Conservation (phyloP, 1,140 invertebrate genomes). For the Neotoxoptera formosana region DNA sequence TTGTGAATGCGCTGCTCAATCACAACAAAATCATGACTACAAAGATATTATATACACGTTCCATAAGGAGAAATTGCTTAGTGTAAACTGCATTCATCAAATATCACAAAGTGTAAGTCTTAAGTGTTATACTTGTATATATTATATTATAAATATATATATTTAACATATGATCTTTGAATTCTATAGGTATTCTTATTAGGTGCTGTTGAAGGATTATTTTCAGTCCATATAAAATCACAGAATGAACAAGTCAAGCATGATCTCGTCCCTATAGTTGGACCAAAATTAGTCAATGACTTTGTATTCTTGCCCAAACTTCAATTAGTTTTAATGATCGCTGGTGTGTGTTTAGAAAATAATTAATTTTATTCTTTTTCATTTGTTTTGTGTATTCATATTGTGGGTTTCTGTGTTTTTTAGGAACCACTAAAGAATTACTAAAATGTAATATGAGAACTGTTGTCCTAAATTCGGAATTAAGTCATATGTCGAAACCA, state of each 20-base stretch:
- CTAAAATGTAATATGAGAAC: conserved; percentile 54
- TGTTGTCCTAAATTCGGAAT: conserved; percentile 27
- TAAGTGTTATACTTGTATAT: background rate
- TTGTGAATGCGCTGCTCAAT: background rate
- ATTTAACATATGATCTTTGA: background rate
- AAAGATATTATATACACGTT: conserved; percentile 51
- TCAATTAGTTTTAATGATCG: conserved; percentile 53
- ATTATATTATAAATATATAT: background rate
- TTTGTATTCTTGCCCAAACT: conserved; percentile 54
- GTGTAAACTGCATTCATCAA: conserved; percentile 45
- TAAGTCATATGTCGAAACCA: conserved; percentile 48
- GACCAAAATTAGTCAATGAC: conserved; percentile 47
- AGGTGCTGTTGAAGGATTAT: conserved; percentile 56
- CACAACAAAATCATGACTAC: conserved; percentile 10
- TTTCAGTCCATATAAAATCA: conserved; percentile 52
- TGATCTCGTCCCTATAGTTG: conserved; percentile 42
- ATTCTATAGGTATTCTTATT: conserved; percentile 43
- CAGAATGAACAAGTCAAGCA: conserved; percentile 18
- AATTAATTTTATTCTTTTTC: background rate
- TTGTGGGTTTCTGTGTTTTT: background rate
- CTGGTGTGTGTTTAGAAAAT: background rate
- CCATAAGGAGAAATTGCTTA: background rate
- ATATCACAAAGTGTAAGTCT: conserved; percentile 52
- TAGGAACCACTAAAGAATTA: conserved; percentile 44
- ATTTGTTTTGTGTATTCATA: background rate